A percentile compares a stretch with the other conserved stretches of the same genome.
These are phyloP conservation scores for Battus philenor DNA, from an alignment of 1,140 invertebrate genomes.

Conservation along the genomic window DNA sequence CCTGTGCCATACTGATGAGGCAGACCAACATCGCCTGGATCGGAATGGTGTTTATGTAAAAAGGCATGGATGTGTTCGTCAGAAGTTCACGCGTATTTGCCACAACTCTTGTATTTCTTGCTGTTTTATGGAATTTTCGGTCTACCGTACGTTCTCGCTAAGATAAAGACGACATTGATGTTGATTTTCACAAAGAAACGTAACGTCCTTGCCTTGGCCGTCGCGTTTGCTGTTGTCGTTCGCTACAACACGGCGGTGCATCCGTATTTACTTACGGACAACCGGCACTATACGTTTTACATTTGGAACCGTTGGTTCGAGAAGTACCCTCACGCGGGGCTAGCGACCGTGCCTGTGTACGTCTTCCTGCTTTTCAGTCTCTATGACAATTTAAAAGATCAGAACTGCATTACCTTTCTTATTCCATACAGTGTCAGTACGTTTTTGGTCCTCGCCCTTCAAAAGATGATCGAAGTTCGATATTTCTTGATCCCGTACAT, in stretches of 20 bases:
- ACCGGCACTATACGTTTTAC: conserved; percentile 98
- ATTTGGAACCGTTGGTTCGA: conserved; percentile 92
- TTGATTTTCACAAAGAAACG: conserved; percentile 52
- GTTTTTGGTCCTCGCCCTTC: conserved; percentile 83
- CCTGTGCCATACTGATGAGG: conserved; percentile 85
- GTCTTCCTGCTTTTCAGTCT: conserved; percentile 81
- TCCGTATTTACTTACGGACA: conserved; percentile 96
- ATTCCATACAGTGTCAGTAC: conserved; percentile 81
- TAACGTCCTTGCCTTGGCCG: conserved; percentile 28
- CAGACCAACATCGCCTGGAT: conserved; percentile 98
- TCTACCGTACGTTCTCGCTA: conserved; percentile 78
- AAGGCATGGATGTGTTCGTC: conserved; percentile 53
- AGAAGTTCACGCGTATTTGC: conserved; percentile 59
- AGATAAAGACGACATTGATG: conserved; percentile 47
- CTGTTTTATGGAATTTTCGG: conserved; percentile 83
- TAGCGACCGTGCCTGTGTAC: conserved; percentile 88
- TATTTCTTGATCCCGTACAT: conserved; percentile 97
- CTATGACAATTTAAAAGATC: conserved; percentile 76
- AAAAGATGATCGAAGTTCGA: conserved; percentile 92
- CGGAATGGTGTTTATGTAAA: conserved; percentile 81
- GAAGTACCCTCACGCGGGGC: conserved; percentile 80
- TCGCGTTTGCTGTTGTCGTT: conserved; percentile 69
- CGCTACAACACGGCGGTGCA: conserved; percentile 90
- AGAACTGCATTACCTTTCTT: conserved; percentile 79
- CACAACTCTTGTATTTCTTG: conserved; percentile 94